These are phyloP conservation scores for Microdon myrmicae DNA, from an alignment of 2,888 invertebrate species.

Conservation along the genomic window DNA sequence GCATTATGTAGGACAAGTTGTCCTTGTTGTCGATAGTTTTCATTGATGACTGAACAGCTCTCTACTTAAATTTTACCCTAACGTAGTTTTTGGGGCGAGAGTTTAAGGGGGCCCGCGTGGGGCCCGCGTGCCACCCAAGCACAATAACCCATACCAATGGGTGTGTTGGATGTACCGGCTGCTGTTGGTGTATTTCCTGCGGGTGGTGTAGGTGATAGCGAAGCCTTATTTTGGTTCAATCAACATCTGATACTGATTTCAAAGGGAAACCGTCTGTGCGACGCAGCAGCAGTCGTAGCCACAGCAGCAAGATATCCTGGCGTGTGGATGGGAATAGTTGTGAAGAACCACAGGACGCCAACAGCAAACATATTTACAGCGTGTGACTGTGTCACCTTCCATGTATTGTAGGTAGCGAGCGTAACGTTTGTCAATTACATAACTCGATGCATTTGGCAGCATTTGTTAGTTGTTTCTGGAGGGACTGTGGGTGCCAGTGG, in stretches of 20 bases:
- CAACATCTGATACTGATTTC: slow-evolving; percentile 66
- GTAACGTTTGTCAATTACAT: slow-evolving; percentile 65
- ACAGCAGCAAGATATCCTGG: slow-evolving; percentile 1
- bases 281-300: slow-evolving; percentile 21
- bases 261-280: slow-evolving; percentile 57
- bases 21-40: slow-evolving; percentile 37
- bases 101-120: background rate
- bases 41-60: slow-evolving; percentile 28
- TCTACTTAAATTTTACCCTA: slow-evolving; percentile 26
- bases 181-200: slow-evolving; percentile 53
- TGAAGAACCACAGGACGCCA: slow-evolving; percentile 20
- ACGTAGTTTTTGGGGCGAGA: too few relatives aligned
- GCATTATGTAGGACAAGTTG: slow-evolving; percentile 33
- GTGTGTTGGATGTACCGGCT: too few relatives aligned
- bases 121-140: background rate
- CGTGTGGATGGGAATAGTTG: background rate
- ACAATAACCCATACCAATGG: too few relatives aligned
- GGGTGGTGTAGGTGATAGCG: slow-evolving; percentile 63
- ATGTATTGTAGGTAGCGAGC: slow-evolving; percentile 48
- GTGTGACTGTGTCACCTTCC: slow-evolving; percentile 35
- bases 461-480: slow-evolving; percentile 27
- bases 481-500: background rate
- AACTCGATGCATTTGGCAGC: slow-evolving; percentile 37
- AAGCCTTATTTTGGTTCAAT: slow-evolving; percentile 61
- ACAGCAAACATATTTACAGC: slow-evolving; percentile 8